Evolutionary conservation across 23 tunicate genomes (phyloP), one percentile per base, ranked within the genome.

Genomic region (Clavelina lepadiformis): DNA sequence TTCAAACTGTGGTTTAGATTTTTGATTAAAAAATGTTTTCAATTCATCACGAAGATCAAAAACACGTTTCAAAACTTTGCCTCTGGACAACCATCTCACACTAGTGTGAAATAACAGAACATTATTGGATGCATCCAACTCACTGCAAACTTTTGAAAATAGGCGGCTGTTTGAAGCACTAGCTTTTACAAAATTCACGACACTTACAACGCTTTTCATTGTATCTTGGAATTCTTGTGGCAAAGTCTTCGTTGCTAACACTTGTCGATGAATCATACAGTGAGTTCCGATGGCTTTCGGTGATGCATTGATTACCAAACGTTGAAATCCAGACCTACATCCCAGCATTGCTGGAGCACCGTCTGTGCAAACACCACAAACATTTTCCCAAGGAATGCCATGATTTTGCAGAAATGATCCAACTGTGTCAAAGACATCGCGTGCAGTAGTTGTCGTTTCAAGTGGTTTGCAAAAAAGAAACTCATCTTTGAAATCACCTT

Each of bases 191-290:
- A 67, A 67, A 47, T 67, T 67, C 61, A 67, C 61, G 61, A 67
- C 73, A 46, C 61, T 67, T 32, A 69, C 63, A 53, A 53, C 63
- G 59, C n/a, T 53, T 64, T 64, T 64, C 70, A 64, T 64, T 64
- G 57, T 64, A 64, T 64, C 70, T 64, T 64, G 70, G 23, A 64
- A 64, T 64, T 64, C 70, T 64, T 64, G 70, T 64, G 70, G 70
- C 70, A 64, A 60, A 60, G 70, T 47, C 61, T 69, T 69, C 64
- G 75, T 53, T 69, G 64, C 75, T 69, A 69, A 53, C 64, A 53
- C 63, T 53, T 69, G 64, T 54, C 75, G 65, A 56, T 33, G 50
- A 56, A 71, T 29, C 65, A 71, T 55, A 71, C 63, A 19, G 33
- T 67, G 31, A 36, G 70, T 64, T 64, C 70, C 58, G 27, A 64